phyloP scores from a whole-genome alignment of 2,113 vertebrate genomes.

The Passerina amoena region DNA sequence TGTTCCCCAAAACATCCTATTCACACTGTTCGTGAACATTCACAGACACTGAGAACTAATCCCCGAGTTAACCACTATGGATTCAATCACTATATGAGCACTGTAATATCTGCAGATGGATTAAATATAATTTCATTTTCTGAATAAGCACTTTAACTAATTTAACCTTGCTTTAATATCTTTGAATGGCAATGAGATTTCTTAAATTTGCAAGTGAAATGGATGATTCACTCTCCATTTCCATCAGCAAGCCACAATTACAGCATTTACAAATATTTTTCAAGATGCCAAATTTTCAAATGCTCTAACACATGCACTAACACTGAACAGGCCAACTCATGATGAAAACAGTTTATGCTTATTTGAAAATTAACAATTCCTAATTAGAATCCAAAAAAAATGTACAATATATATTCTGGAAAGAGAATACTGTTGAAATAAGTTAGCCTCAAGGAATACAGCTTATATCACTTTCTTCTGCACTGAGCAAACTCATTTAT shows the following conservation, averaged over 20 bases:
- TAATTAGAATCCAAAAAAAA: neutral
- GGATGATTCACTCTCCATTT: neutral
- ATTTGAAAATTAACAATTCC: neutral
- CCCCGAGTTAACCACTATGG: neutral
- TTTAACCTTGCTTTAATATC: neutral
- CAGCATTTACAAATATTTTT: neutral
- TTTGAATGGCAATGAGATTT: neutral
- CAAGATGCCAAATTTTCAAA: neutral
- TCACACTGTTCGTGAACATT: neutral
- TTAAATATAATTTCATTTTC: conserved; percentile 3
- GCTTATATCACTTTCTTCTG: neutral
- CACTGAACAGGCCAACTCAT: neutral
- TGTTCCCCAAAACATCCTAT: neutral
- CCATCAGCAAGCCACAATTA: neutral
- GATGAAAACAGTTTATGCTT: neutral
- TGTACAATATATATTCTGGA: neutral
- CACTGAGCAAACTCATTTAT: neutral
- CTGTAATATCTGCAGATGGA: neutral
- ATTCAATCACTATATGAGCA: neutral
- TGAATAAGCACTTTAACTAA: conserved; percentile 5
- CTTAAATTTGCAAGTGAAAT: neutral
- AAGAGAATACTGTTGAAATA: neutral
- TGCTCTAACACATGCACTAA: neutral
- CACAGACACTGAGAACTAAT: neutral
- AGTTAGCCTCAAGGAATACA: neutral